Conservation (phyloP, 2,113 vertebrate species). For the Sprattus sprattus region DNA sequence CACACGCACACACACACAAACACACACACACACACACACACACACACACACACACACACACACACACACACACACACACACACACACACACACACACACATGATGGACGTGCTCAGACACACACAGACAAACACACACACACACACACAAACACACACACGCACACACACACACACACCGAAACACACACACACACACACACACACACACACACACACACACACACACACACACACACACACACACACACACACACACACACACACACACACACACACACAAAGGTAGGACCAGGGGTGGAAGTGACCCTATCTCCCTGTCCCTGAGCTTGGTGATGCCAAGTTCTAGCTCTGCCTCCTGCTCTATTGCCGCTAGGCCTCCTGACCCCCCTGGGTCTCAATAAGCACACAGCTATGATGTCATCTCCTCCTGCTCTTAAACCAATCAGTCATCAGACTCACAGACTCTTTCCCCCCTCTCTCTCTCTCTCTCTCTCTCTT, state of each 20-base stretch:
- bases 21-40: not conserved
- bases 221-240: not conserved
- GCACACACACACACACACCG: not conserved
- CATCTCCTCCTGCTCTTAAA: constrained; percentile 32
- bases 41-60: not conserved
- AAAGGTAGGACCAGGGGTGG: not conserved
- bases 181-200: too few species aligned
- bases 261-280: constrained; percentile 23
- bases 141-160: not conserved
- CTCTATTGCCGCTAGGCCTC: not conserved
- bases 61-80: not conserved
- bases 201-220: not conserved
- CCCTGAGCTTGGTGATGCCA: not conserved
- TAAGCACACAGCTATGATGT: constrained; percentile 21
- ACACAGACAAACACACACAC: not conserved
- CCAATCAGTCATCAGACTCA: constrained; percentile 9
- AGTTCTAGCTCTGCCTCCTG: not conserved
- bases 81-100: not conserved
- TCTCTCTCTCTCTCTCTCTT: not conserved
- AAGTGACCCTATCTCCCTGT: not conserved
- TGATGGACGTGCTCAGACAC: not conserved
- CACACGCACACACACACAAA: not conserved
- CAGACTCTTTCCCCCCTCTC: not conserved
- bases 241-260: not conserved
- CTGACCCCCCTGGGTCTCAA: not conserved